Conservation (phyloP, 2,888 invertebrate species). For the Tipula vernalis region DNA sequence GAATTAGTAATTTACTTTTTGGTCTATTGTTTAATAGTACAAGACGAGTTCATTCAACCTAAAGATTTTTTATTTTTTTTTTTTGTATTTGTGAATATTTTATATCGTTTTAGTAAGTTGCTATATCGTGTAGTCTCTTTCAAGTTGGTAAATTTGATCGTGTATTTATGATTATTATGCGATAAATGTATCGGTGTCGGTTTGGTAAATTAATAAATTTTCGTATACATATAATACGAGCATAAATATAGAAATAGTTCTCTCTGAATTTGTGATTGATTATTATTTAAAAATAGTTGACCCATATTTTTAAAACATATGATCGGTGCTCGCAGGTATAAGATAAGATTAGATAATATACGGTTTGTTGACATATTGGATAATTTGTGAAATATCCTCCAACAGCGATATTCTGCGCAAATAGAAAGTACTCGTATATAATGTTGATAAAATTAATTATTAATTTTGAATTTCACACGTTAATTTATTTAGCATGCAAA, state of each 20-base stretch:
- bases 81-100: not conserved
- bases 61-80: not conserved
- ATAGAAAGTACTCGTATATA: not conserved
- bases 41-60: not conserved
- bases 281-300: not conserved
- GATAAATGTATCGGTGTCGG: not conserved
- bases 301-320: not conserved
- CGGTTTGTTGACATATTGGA: no score
- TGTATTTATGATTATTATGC: not conserved
- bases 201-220: not conserved
- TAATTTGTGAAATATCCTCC: not conserved
- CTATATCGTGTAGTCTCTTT: not conserved
- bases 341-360: no score
- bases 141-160: not conserved
- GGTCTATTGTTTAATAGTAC: not conserved
- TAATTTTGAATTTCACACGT: not conserved
- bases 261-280: not conserved
- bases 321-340: no score
- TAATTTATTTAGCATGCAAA: not conserved
- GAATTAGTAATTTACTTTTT: not conserved
- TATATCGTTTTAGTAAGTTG: not conserved
- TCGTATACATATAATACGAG: not conserved
- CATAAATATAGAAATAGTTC: no score
- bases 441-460: not conserved
- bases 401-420: not conserved